A percentile compares a stretch with the other conserved stretches of the same genome.
phyloP scores from a whole-genome alignment of 2,888 invertebrate species.

The Dorcus hopei region DNA sequence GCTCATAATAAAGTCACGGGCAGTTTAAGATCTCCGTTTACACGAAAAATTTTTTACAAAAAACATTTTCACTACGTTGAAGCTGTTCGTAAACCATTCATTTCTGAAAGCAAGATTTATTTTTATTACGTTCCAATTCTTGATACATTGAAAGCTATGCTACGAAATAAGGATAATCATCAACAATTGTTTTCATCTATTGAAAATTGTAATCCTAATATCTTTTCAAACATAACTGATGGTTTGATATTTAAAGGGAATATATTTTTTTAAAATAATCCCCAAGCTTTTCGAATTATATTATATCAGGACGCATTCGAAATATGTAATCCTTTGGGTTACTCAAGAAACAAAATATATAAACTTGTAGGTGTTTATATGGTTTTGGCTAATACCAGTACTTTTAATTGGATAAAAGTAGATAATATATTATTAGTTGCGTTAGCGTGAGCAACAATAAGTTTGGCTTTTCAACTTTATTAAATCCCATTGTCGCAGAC shows the following conservation, averaged over 20 bases:
- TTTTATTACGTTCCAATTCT: slow-evolving; percentile 12
- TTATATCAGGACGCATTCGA: slow-evolving; percentile 33
- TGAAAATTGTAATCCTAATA: too few species aligned
- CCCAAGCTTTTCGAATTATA: slow-evolving; percentile 19
- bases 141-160: slow-evolving; percentile 5
- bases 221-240: too few species aligned
- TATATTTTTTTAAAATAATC: background rate
- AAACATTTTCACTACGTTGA: too few species aligned
- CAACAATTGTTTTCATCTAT: too few species aligned
- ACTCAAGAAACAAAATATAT: slow-evolving; percentile 28
- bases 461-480: slow-evolving; percentile 25
- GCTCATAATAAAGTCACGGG: too few species aligned
- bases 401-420: slow-evolving; percentile 22
- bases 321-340: slow-evolving; percentile 31
- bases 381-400: slow-evolving; percentile 25
- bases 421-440: slow-evolving; percentile 29
- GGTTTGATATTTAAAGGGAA: too few species aligned
- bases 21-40: too few species aligned
- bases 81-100: too few species aligned
- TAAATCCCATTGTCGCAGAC: slow-evolving; percentile 24
- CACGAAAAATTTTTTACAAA: too few species aligned
- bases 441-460: slow-evolving; percentile 20
- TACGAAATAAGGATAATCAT: too few species aligned
- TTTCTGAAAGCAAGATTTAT: background rate
- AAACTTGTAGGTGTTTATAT: slow-evolving; percentile 30